A percentile compares a stretch with the other conserved stretches of the same genome.
Evolutionary conservation across 2,113 vertebrate genomes (phyloP).

Genomic region (Prochilodus magdalenae): DNA sequence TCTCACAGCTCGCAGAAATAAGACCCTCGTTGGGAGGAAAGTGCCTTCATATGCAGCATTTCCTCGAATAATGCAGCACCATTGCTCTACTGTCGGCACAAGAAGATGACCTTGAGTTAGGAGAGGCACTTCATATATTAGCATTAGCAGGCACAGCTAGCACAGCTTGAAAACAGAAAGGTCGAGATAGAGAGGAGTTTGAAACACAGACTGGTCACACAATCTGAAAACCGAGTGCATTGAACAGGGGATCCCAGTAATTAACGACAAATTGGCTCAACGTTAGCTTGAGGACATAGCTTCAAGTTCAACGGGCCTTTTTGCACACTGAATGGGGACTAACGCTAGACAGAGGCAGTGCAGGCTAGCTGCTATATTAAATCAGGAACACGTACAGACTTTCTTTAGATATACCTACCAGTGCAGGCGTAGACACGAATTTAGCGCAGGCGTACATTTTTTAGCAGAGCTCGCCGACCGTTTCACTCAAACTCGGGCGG

Average conservation of each 20-base stretch:
- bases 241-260: too few relatives aligned
- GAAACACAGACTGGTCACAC: too few relatives aligned
- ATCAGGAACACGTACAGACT: background rate
- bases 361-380: too few relatives aligned
- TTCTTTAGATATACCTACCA: conserved; percentile 46
- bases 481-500: conserved; percentile 16
- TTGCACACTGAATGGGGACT: background rate
- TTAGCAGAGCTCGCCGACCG: conserved; percentile 27
- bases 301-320: conserved; percentile 24
- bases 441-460: conserved; percentile 63
- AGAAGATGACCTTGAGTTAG: conserved; percentile 54
- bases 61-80: background rate
- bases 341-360: background rate
- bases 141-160: conserved; percentile 12
- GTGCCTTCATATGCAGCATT: background rate
- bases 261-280: background rate
- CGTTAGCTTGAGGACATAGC: background rate
- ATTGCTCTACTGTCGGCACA: background rate
- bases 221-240: too few relatives aligned
- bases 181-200: too few relatives aligned
- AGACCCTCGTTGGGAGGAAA: background rate
- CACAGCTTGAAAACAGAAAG: too few relatives aligned
- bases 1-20: background rate
- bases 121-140: conserved; percentile 31
- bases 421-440: conserved; percentile 59